Evolutionary conservation across 2,113 vertebrate species (phyloP).

Genomic region (Colaptes auratus): DNA sequence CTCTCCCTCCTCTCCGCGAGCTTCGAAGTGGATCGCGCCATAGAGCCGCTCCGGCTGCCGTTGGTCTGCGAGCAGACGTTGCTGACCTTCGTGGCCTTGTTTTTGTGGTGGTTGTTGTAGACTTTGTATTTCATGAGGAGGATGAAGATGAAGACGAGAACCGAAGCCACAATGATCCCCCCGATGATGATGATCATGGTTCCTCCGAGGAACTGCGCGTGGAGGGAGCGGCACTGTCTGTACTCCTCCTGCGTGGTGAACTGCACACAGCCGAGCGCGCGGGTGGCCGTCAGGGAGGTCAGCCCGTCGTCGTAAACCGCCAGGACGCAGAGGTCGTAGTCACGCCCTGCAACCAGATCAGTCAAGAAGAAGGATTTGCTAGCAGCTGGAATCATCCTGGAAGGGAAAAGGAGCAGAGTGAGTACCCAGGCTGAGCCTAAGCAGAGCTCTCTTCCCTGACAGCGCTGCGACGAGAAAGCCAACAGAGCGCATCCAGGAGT

Average conservation of each 20-base stretch:
- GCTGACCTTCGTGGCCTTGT: constrained; percentile 75
- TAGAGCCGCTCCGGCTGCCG: constrained; percentile 77
- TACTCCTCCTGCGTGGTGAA: constrained; percentile 86
- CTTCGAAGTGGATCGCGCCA: constrained; percentile 72
- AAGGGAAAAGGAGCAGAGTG: background rate
- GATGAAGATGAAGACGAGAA: constrained; percentile 95
- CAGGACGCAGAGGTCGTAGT: constrained; percentile 91
- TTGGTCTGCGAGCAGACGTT: constrained; percentile 81
- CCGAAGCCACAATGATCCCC: constrained; percentile 93
- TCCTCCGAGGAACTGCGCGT: constrained; percentile 90
- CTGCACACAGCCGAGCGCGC: constrained; percentile 83
- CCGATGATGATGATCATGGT: constrained; percentile 97
- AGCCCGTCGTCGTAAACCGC: constrained; percentile 86
- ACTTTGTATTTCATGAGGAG: constrained; percentile 93
- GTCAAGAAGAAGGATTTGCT: constrained; percentile 90
- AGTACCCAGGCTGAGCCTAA: too few relatives aligned
- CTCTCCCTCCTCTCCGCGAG: constrained; percentile 45
- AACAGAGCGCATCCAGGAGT: too few relatives aligned
- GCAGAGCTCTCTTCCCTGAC: too few relatives aligned
- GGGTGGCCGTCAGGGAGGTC: constrained; percentile 85
- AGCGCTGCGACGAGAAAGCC: too few relatives aligned
- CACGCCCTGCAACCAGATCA: constrained; percentile 88
- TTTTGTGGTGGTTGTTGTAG: constrained; percentile 84
- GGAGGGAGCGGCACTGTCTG: constrained; percentile 86
- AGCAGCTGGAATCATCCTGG: constrained; percentile 91